phyloP scores from a whole-genome alignment of 2,113 vertebrate genomes.

The Chionodraco myersi region DNA sequence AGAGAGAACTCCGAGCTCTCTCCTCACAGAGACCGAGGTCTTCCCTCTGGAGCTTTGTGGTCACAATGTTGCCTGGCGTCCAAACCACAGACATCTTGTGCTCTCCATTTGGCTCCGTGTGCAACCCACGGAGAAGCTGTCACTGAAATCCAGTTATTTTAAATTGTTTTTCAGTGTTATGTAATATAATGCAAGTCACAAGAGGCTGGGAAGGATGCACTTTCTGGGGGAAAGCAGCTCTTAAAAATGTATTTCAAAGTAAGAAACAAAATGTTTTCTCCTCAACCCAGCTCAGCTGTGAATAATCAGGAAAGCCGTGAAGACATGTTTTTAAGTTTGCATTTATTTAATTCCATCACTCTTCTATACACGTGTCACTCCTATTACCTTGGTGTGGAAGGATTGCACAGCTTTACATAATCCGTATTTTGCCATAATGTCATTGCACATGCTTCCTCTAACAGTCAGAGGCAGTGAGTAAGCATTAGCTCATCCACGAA shows the following conservation, averaged over 20 bases:
- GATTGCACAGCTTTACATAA: conserved; percentile 36
- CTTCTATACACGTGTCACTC: neutral
- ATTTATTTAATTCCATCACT: conserved; percentile 35
- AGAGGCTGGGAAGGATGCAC: conserved; percentile 16
- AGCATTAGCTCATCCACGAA: conserved; percentile 28
- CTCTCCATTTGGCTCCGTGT: conserved; percentile 4
- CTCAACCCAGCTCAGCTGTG: conserved; percentile 5
- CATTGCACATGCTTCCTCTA: conserved; percentile 4
- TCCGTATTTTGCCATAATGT: neutral
- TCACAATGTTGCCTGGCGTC: conserved; percentile 46
- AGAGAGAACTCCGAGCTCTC: conserved; percentile 12
- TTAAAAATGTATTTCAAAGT: conserved; percentile 32
- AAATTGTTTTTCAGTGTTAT: conserved; percentile 41
- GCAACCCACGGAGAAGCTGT: conserved; percentile 26
- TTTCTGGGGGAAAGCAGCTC: conserved; percentile 14
- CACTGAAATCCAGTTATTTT: conserved; percentile 34
- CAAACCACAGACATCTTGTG: conserved; percentile 28
- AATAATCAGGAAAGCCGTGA: conserved; percentile 3
- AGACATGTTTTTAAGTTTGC: conserved; percentile 5
- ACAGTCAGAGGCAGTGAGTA: conserved; percentile 7
- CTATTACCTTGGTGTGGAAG: conserved; percentile 18
- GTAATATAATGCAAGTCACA: conserved; percentile 30
- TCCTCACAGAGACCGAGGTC: conserved; percentile 31
- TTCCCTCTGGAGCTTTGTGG: conserved; percentile 48
- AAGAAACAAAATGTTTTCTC: conserved; percentile 6